Evolutionary conservation across 2,888 invertebrate genomes (phyloP).

Genomic region (Gymnocheta viridis): DNA sequence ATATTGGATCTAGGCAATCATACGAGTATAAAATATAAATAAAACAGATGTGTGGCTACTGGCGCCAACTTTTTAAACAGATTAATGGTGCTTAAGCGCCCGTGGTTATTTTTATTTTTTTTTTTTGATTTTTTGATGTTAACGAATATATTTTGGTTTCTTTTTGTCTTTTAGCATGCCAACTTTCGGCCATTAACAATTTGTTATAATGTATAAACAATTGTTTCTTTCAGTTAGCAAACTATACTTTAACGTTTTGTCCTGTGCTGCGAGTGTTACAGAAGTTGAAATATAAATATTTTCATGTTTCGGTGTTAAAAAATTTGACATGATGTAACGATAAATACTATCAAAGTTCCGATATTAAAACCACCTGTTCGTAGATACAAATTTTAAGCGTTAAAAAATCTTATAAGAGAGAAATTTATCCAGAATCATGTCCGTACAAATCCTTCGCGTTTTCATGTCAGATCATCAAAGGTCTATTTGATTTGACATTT

Average conservation of each 20-base stretch:
- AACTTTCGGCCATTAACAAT: slow-evolving; percentile 6
- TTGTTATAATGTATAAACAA: not conserved
- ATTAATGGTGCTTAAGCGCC: slow-evolving; percentile 49
- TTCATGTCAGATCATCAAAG: too few species aligned
- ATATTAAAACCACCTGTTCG: too few species aligned
- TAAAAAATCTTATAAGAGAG: too few species aligned
- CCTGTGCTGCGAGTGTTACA: not conserved
- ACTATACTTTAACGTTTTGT: not conserved
- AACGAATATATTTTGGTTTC: slow-evolving; percentile 7
- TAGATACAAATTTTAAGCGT: too few species aligned
- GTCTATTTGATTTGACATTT: too few species aligned
- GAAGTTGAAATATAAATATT: not conserved
- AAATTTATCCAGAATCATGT: too few species aligned
- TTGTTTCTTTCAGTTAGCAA: not conserved
- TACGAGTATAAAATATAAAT: slow-evolving; percentile 1
- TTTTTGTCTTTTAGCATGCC: not conserved
- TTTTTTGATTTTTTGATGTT: slow-evolving; percentile 13
- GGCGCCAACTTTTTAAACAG: slow-evolving; percentile 47
- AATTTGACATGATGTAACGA: too few species aligned
- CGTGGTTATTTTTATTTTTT: slow-evolving; percentile 9
- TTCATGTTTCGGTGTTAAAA: too few species aligned
- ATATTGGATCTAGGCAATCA: slow-evolving; percentile 36
- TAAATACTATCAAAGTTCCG: too few species aligned
- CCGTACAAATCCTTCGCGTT: too few species aligned
- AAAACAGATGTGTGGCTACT: slow-evolving; percentile 51